Evolutionary conservation across 2,797 vertebrate genomes (phyloP).

Genomic region (Borostomias antarcticus): DNA sequence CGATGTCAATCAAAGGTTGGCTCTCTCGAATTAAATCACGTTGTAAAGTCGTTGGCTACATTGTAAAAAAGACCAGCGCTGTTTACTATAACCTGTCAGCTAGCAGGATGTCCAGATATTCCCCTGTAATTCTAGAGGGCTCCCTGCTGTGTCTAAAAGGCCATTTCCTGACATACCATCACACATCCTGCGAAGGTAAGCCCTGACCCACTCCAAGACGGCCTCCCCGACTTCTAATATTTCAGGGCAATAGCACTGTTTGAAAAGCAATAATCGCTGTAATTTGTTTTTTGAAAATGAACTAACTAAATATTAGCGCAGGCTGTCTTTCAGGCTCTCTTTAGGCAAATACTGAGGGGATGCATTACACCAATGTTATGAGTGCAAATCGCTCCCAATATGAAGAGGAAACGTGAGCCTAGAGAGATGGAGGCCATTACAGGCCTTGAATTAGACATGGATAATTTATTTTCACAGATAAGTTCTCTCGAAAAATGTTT

Average conservation of each 20-base stretch:
- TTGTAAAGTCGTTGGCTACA: conserved; percentile 19
- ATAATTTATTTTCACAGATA: conserved; percentile 64
- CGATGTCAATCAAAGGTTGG: conserved; percentile 25
- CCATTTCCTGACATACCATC: conserved; percentile 29
- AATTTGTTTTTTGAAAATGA: conserved; percentile 57
- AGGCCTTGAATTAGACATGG: conserved; percentile 41
- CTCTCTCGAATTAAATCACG: conserved; percentile 20
- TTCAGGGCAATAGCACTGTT: conserved; percentile 40
- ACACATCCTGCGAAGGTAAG: conserved; percentile 31
- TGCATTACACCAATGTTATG: conserved; percentile 45
- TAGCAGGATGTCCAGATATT: conserved; percentile 43
- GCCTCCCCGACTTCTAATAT: conserved; percentile 31
- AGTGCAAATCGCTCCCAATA: conserved; percentile 37
- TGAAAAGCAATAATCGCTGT: conserved; percentile 49
- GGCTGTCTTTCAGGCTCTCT: conserved; percentile 34
- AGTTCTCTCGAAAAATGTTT: conserved; percentile 63
- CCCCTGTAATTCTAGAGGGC: conserved; percentile 37
- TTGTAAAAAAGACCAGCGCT: conserved; percentile 19
- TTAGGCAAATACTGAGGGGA: conserved; percentile 54
- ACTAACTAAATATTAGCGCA: conserved; percentile 53
- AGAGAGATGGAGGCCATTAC: conserved; percentile 25
- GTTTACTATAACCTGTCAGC: conserved; percentile 32
- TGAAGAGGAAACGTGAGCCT: conserved; percentile 44
- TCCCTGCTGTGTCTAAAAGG: conserved; percentile 35
- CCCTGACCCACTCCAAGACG: neutral